Evolutionary conservation across 2,888 invertebrate species (phyloP), one percentile per base, ranked within the genome.

Genomic region (Argyra leucocephala): DNA sequence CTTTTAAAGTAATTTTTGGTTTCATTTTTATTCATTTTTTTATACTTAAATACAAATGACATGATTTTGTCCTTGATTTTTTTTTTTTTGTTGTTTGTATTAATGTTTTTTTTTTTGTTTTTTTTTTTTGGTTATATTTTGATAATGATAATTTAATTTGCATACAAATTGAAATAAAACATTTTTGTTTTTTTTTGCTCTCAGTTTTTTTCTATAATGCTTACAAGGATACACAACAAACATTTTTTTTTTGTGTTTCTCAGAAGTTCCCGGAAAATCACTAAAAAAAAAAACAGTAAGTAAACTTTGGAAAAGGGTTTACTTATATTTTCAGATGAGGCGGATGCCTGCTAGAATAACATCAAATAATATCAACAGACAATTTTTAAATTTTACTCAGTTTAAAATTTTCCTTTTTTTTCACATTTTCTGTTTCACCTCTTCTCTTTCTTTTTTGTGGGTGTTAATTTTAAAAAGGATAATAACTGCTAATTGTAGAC

Each of bases 81-180:
- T 26, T 26, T 26, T 26, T 26, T 26, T 31, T 31, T 7, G 9
- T 48, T 15, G 15, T 1, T n/a, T n/a, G 4, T n/a, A 1, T 18
- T 3, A 48, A 12, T 48, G 12, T 37, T 37, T 12, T 15, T 37
- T 3, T 37, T 37, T 26, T 26, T 26, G 26, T 26, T 26, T 37
- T 37, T 48, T 48, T 48, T 48, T 48, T 48, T 48, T 18, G n/a
- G n/a, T n/a, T n/a, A n/a, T 31, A 31, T 31, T 31, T 31, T 31
- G 7, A 7, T 48, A 48, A 48, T 48, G 48, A 48, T 48, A 48
- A 48, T 48, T 48, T 59, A 59, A 59, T 59, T 59, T 59, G 59
- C 59, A 59, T 59, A 59, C 59, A 59, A 59, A 59, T 59, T 59
- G 59, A 23, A 59, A 59, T 23, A 23, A 23, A 23, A 23, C 59